These are phyloP conservation scores for Eospalax fontanierii DNA, from an alignment of 2,797 vertebrate genomes.

Conservation along the genomic window DNA sequence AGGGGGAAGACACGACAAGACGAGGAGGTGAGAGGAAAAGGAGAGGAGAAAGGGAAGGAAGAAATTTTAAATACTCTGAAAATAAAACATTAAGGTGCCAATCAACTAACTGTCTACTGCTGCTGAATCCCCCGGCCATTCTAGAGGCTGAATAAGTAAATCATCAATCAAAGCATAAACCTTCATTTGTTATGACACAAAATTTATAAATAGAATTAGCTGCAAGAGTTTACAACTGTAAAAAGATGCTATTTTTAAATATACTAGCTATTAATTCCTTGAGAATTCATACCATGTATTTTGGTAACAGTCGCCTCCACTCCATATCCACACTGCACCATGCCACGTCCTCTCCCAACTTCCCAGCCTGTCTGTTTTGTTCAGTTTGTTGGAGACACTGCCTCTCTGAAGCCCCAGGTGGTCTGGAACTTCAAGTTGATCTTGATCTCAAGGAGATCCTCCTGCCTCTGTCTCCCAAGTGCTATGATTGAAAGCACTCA, in stretches of 20 bases:
- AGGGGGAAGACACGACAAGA: too few relatives aligned
- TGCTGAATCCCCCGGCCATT: background rate
- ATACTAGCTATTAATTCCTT: background rate
- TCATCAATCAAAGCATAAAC: background rate
- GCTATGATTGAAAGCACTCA: too few relatives aligned
- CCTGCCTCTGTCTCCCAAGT: too few relatives aligned
- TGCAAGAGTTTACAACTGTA: slow-evolving; percentile 7
- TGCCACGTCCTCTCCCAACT: too few relatives aligned
- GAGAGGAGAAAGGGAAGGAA: background rate
- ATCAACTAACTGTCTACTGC: background rate
- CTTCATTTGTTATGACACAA: background rate
- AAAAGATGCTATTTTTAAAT: background rate
- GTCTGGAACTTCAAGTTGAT: too few relatives aligned
- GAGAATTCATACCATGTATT: background rate
- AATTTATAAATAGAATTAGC: slow-evolving; percentile 30
- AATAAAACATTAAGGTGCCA: background rate
- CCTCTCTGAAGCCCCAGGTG: too few relatives aligned
- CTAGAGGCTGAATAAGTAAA: background rate
- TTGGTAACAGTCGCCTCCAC: background rate
- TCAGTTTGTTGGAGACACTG: too few relatives aligned
- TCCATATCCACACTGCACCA: too few relatives aligned
- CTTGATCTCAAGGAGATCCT: too few relatives aligned
- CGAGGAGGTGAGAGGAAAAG: background rate
- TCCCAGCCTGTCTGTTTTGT: too few relatives aligned
- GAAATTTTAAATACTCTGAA: background rate